Evolutionary conservation across 2,888 invertebrate genomes (phyloP).

Genomic region (Hesperia comma): DNA sequence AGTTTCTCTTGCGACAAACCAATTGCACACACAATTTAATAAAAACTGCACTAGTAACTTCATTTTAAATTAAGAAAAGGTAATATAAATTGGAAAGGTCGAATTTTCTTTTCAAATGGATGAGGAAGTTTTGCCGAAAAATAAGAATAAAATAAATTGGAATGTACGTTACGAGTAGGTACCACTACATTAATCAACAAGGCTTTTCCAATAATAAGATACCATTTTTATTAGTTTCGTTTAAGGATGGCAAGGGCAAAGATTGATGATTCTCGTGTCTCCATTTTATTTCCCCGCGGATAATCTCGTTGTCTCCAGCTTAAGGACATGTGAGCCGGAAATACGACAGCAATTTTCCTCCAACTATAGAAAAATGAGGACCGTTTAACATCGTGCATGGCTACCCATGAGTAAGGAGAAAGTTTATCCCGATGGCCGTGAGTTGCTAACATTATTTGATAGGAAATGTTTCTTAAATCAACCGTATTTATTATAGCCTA

Average conservation of each 20-base stretch:
- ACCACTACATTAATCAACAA: conserved; percentile 44
- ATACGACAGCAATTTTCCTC: conserved; percentile 81
- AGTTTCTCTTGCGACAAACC: too few relatives aligned
- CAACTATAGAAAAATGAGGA: conserved; percentile 81
- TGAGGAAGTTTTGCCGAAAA: background rate
- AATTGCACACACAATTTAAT: too few relatives aligned
- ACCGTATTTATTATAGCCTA: conserved; percentile 9
- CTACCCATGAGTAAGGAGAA: conserved; percentile 42
- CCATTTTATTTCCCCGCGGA: conserved; percentile 78
- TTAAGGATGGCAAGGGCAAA: conserved; percentile 48
- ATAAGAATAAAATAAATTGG: conserved; percentile 19
- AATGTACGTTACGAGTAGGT: conserved; percentile 15
- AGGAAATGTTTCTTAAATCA: conserved; percentile 7
- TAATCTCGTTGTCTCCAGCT: conserved; percentile 81
- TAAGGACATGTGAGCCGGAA: conserved; percentile 81
- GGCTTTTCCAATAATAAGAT: conserved; percentile 39
- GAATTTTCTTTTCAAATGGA: too few relatives aligned
- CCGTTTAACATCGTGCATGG: conserved; percentile 74
- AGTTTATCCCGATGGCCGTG: conserved; percentile 27
- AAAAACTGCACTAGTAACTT: too few relatives aligned
- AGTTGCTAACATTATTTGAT: conserved; percentile 21
- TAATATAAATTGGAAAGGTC: too few relatives aligned
- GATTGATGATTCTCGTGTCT: conserved; percentile 79
- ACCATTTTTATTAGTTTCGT: conserved; percentile 42
- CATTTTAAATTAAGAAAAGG: too few relatives aligned